Evolutionary conservation across 2,113 vertebrate genomes (phyloP), one percentile per base, ranked within the genome.

Genomic region (Otus sunia): DNA sequence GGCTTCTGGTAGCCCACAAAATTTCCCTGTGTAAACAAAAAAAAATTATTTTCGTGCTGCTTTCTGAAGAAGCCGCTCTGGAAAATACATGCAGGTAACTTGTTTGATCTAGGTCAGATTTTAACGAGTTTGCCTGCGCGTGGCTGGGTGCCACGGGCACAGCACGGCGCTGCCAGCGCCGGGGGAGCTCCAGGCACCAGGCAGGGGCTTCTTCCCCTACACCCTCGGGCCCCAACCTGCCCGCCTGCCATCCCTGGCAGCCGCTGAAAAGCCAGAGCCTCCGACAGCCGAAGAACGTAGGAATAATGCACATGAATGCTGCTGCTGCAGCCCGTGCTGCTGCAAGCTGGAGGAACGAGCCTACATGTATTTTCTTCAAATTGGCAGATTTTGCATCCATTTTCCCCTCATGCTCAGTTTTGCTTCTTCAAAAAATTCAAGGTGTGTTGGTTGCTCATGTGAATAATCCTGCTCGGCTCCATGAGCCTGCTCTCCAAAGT

Each of bases 71-170:
- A 94, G 67, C 88, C 10, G 6, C 94, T 91, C 74, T 71, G 89
- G 49, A 62, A 94, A 94, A 71, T 64, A 22, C 7, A 0, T 36
- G 77, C 52, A 68, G 69, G 80, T 94, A 86, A 76, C 95, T 93
- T 71, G 91, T 96, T 95, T 91, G 91, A 96, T 94, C 74, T 96
- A 81, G 73, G 87, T 66, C 86, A 90, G 91, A 91, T 95, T 94
- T 95, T 95, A 90, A 95, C 25, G 18, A 92, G 92, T 79, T 92
- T 80, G 74, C 91, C 75, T 71, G 80, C 2, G 0, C 1, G 6
- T 95, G 97, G 91, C 94, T 75, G 88, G 56, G 30, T 94, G 96
- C 95, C 97, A 93, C 1, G 1, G 83, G 86, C 95, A 71, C 56
- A 64, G 86, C 10, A 0, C 3, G 2, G 90, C 1, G 1, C 60